Evolutionary conservation across 2,113 vertebrate species (phyloP).

Genomic region (Chloropsis hardwickii): DNA sequence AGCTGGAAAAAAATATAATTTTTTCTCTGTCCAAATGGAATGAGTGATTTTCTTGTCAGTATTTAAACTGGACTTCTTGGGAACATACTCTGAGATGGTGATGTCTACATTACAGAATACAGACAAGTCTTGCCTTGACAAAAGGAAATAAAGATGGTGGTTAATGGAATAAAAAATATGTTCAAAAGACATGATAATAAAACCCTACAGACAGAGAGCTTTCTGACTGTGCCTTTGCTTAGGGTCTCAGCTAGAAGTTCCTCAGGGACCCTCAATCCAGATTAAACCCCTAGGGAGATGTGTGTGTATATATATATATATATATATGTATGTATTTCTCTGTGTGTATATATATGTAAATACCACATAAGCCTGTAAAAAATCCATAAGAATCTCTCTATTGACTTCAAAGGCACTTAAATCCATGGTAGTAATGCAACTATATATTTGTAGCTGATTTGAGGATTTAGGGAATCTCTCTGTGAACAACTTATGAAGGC

Average conservation of each 20-base stretch:
- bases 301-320: neutral
- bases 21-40: neutral
- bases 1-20: neutral
- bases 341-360: neutral
- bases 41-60: neutral
- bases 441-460: conserved; percentile 37
- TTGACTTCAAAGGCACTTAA: conserved; percentile 44
- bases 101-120: conserved; percentile 24
- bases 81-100: neutral
- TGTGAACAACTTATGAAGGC: neutral
- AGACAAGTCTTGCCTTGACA: neutral
- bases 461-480: conserved; percentile 39
- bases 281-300: neutral
- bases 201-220: neutral
- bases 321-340: neutral
- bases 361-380: neutral
- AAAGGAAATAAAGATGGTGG: neutral
- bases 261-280: neutral
- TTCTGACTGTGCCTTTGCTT: neutral
- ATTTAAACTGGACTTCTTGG: conserved; percentile 46
- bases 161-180: neutral
- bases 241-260: neutral
- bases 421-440: conserved; percentile 4
- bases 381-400: neutral
- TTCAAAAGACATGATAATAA: neutral